phyloP scores from a whole-genome alignment of 1,140 invertebrate genomes.

The Homarus americanus region DNA sequence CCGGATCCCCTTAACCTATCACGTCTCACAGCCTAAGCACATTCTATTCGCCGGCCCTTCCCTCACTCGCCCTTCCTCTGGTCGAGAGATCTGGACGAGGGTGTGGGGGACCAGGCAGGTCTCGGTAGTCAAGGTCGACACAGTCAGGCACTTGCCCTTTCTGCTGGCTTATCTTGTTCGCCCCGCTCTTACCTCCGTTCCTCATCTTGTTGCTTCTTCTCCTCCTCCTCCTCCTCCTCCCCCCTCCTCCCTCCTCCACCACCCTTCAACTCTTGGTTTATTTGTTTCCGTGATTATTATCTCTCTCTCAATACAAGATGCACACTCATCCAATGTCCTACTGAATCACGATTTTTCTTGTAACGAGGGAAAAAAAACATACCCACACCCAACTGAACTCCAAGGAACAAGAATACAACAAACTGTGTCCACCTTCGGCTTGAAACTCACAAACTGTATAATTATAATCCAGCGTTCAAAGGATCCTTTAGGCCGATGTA shows the following conservation, averaged over 20 bases:
- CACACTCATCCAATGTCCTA: no score
- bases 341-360: no score
- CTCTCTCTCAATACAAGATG: no score
- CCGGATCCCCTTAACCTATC: conserved; percentile 20
- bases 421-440: no score
- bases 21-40: neutral
- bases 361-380: no score
- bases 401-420: no score
- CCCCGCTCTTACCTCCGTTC: neutral
- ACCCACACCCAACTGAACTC: no score
- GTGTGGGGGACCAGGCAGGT: neutral
- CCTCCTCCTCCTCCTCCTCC: neutral
- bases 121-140: conserved; percentile 26
- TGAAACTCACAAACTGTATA: no score
- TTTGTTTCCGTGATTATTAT: neutral
- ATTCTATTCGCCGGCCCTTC: neutral
- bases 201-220: neutral
- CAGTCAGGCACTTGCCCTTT: conserved; percentile 31
- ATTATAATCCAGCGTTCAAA: no score
- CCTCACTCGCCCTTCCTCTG: neutral
- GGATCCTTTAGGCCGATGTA: no score
- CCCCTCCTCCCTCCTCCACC: neutral
- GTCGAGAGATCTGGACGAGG: conserved; percentile 1
- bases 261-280: neutral
- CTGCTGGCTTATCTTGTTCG: neutral